Evolutionary conservation across 1,140 invertebrate genomes (phyloP), one percentile per base, ranked within the genome.

Genomic region (Penaeus vannamei): DNA sequence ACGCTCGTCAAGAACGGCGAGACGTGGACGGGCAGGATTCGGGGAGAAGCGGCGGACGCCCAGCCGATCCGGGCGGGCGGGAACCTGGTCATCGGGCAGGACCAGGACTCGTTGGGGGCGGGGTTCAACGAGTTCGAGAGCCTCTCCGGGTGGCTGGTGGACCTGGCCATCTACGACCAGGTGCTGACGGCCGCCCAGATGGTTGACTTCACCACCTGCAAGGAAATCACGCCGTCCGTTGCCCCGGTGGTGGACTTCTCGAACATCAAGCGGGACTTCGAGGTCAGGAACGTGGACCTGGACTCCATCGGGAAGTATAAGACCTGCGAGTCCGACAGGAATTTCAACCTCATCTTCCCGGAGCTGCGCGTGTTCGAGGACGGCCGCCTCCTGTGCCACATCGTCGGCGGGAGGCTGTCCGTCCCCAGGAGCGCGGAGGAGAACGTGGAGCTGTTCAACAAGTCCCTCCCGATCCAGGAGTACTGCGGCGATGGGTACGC

Each of bases 41-140:
- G 2, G 8, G 29, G 23, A 22, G 19, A 7, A 8, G 1, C 80
- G 26, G 8, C 12, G 10, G 23, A 17, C 0, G 46, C 29, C 1
- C 14, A 60, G 20, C 53, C 46, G 80, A 82, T 82, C 46, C 59
- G 80, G 4, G 23, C 22, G 10, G 80, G 53, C 14, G 80, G 80
- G 7, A 82, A 0, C 3, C 53, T 82, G 23, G 26, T 82, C 23
- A 20, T 82, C n/a, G 80, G 80, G 2, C 80, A 82, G 53, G 80
- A 82, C 59, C 80, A 82, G 80, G 80, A 82, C 59, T 59, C 42
- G 29, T 5, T 82, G 14, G 42, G 17, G 12, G 53, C 20, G 12
- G 42, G n/a, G 59, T 82, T 82, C 80, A 82, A 60, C n/a, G 80
- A 59, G 53, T 82, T n/a, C 32, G 7, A 82, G 23, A 82, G 80